A percentile compares a stretch with the other conserved stretches of the same genome.
Conservation (phyloP, 1,140 invertebrate genomes). For the Drosophila seguyi region DNA sequence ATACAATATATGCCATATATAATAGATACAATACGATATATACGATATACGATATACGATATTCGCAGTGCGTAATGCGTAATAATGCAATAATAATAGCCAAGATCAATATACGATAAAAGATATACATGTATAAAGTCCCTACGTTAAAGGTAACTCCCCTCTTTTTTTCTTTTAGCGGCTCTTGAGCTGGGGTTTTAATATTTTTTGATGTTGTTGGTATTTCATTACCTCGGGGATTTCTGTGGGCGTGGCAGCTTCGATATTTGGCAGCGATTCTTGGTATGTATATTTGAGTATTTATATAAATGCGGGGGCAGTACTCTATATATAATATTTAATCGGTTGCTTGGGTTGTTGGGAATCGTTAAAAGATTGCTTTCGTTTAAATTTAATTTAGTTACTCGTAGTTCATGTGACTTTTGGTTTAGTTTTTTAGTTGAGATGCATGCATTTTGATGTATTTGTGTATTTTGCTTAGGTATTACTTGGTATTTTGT, state of each 20-base stretch:
- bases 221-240: constrained; percentile 17
- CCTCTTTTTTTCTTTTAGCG: constrained; percentile 20
- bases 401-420: constrained; percentile 35
- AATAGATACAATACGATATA: constrained; percentile 66
- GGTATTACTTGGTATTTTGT: constrained; percentile 43
- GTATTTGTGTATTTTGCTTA: constrained; percentile 41
- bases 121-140: constrained; percentile 47
- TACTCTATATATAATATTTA: constrained; percentile 43
- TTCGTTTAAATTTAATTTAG: constrained; percentile 36
- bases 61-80: constrained; percentile 63
- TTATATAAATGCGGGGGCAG: constrained; percentile 36
- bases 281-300: constrained; percentile 51
- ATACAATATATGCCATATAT: constrained; percentile 78
- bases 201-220: not conserved
- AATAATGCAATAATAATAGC: constrained; percentile 81
- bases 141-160: constrained; percentile 45
- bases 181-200: constrained; percentile 39
- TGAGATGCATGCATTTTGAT: constrained; percentile 65
- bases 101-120: constrained; percentile 63
- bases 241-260: constrained; percentile 66
- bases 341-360: constrained; percentile 25
- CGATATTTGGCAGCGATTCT: constrained; percentile 68
- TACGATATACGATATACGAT: constrained; percentile 64
- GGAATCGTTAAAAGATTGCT: constrained; percentile 59
- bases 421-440: constrained; percentile 36